These are phyloP conservation scores for Drosophila melanogaster DNA, from an alignment of 1,140 invertebrate genomes.

Conservation along the genomic window DNA sequence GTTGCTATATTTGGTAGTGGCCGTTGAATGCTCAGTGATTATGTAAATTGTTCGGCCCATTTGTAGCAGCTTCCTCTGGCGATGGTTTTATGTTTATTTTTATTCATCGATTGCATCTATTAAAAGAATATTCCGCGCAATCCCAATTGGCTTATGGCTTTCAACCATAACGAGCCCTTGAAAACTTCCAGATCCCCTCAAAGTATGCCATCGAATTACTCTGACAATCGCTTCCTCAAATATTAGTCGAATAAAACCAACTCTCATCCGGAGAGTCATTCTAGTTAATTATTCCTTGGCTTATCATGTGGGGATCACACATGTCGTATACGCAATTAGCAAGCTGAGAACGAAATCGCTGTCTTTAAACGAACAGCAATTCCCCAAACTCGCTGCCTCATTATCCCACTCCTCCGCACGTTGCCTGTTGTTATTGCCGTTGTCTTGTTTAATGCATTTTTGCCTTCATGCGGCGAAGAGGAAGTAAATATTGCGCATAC, in stretches of 20 bases:
- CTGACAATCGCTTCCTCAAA: constrained; percentile 26
- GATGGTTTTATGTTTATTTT: constrained; percentile 47
- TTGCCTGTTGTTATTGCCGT: constrained; percentile 30
- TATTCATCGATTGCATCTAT: constrained; percentile 56
- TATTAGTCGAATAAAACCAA: constrained; percentile 20
- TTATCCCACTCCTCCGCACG: background rate
- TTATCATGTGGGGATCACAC: constrained; percentile 39
- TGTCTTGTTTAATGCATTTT: constrained; percentile 65
- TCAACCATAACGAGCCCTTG: background rate
- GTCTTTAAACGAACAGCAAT: constrained; percentile 38
- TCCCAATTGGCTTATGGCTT: constrained; percentile 11
- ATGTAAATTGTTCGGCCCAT: constrained; percentile 63
- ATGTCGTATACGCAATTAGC: constrained; percentile 47
- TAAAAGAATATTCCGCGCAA: constrained; percentile 41
- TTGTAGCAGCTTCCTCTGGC: constrained; percentile 42
- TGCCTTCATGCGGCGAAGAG: constrained; percentile 24
- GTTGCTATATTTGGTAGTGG: constrained; percentile 67
- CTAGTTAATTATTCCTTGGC: constrained; percentile 34
- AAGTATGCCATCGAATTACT: constrained; percentile 26
- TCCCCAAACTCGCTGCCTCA: constrained; percentile 12
- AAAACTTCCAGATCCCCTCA: constrained; percentile 2
- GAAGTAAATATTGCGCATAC: constrained; percentile 72
- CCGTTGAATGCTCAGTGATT: constrained; percentile 60
- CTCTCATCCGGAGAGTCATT: constrained; percentile 18
- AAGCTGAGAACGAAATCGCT: constrained; percentile 10